Evolutionary conservation across 92 coral and sea anemone species (phyloP), one percentile per base, ranked within the genome.

Genomic region (Isaurus tuberculatus): DNA sequence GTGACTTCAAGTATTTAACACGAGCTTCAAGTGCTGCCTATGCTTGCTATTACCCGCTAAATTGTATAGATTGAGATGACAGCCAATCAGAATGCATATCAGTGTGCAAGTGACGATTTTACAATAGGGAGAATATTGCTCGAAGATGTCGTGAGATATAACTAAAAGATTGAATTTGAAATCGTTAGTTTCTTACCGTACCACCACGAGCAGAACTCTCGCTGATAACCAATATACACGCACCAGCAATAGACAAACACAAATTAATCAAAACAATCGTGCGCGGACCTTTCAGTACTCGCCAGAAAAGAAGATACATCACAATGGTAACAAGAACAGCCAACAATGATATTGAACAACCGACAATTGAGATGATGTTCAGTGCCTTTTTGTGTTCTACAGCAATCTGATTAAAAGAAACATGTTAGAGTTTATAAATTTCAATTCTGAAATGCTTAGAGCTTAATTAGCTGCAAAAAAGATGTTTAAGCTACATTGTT

Each of bases 281-380:
- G 29, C 97, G 89, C 60, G 97, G 92, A 44, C 94, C 82, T 70
- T 90, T 91, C 23, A 95, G 70, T 19, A 71, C 77, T 44, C 90
- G 84, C 98, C 98, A 95, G 86, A 91, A 93, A 72, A 83, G 74
- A 84, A 87, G 53, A 22, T 88, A 86, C 27, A 95, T 84, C 2
- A 74, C 81, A 68, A 95, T 90, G 17, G 97, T 91, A n/a, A 93
- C 42, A 19, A 93, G 80, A 11, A 95, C 89, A 65, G 95, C 98
- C n/a, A 94, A 78, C 80, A 93, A 78, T 8, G 98, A 95, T 26
- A 95, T 93, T 53, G 95, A 84, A 36, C 97, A 95, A 8, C 98
- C 98, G 6, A 91, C 88, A 65, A 93, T 88, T 29, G 98, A 93
- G 71, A 95, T 93, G 51, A 95, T 81, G 69, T 90, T 94, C 70